Conservation (phyloP, 2,888 invertebrate species). For the Bellardia bayeri region DNA sequence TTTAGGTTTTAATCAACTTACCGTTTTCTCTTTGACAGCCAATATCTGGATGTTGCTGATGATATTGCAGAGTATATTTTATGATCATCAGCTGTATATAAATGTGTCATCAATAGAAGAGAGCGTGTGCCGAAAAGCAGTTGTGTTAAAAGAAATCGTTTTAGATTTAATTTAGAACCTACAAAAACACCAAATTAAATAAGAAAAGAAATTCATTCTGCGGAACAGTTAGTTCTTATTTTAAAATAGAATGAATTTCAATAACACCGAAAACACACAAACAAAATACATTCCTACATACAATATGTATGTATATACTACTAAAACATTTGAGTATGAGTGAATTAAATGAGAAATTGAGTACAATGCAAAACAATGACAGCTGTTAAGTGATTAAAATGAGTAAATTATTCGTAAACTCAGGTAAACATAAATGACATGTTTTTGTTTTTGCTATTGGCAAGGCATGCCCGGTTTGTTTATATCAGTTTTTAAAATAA, state of each 20-base stretch:
- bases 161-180: too few relatives aligned
- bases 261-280: constrained; percentile 14
- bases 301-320: not conserved
- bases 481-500: constrained; percentile 38
- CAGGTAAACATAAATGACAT: constrained; percentile 36
- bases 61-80: constrained; percentile 29
- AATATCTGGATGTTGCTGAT: constrained; percentile 21
- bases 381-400: constrained; percentile 45
- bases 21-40: constrained; percentile 48
- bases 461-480: constrained; percentile 49
- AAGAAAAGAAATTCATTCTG: constrained; percentile 57
- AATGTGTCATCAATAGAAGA: constrained; percentile 52
- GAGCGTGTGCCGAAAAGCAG: constrained; percentile 53
- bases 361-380: constrained; percentile 25
- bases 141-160: constrained; percentile 39
- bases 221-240: constrained; percentile 59
- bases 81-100: constrained; percentile 51
- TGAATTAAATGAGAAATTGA: constrained; percentile 15
- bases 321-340: constrained; percentile 24
- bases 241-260: constrained; percentile 30
- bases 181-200: constrained; percentile 17
- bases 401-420: constrained; percentile 49
- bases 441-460: not conserved
- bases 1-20: constrained; percentile 60
- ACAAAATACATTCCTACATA: not conserved